phyloP scores from a whole-genome alignment of 2,888 invertebrate species.

The Heliconius aoede region DNA sequence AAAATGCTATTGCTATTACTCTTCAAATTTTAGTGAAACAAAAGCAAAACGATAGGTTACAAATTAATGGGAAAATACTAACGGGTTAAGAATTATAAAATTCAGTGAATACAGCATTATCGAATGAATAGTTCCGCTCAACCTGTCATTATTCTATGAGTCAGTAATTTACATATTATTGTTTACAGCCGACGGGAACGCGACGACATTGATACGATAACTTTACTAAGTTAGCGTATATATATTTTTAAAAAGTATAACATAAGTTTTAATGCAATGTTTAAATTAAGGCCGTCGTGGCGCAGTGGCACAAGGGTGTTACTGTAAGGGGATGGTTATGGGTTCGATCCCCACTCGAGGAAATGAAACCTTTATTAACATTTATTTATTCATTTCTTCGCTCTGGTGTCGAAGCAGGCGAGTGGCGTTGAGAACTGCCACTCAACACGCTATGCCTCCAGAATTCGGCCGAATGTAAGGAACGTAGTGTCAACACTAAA shows the following conservation, averaged over 20 bases:
- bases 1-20: background rate
- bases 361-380: too few species aligned
- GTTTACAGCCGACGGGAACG: constrained; percentile 17
- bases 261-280: background rate
- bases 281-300: too few species aligned
- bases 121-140: constrained; percentile 42
- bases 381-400: too few species aligned
- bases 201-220: constrained; percentile 2
- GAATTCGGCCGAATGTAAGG: too few species aligned
- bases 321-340: too few species aligned
- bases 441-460: too few species aligned
- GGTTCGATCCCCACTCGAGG: too few species aligned
- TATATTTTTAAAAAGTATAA: background rate
- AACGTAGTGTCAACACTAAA: too few species aligned
- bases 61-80: constrained; percentile 58
- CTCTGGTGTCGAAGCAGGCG: too few species aligned
- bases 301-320: too few species aligned
- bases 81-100: constrained; percentile 56
- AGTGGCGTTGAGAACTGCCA: too few species aligned
- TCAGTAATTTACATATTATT: constrained; percentile 50
- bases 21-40: background rate
- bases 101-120: constrained; percentile 61
- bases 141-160: constrained; percentile 71
- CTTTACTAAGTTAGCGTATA: background rate
- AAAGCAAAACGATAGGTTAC: constrained; percentile 46